These are phyloP conservation scores for Xenops minutus DNA, from an alignment of 2,797 vertebrate species.

Conservation along the genomic window DNA sequence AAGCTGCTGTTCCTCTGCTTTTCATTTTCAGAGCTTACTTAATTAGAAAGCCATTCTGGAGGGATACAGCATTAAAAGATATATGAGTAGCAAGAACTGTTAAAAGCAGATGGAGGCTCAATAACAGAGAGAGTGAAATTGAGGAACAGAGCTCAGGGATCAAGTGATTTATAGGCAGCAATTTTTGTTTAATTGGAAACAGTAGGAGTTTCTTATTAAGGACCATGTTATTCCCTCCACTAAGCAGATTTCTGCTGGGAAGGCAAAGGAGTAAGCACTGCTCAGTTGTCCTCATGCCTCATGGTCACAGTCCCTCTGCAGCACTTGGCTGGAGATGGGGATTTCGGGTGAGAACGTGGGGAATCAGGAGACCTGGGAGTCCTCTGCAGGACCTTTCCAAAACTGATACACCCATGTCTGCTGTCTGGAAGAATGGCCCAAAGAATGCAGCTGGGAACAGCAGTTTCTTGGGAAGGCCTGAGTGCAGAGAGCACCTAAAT, in stretches of 20 bases:
- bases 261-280: neutral
- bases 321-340: accelerated
- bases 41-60: conserved; percentile 60
- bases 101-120: conserved; percentile 52
- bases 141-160: conserved; percentile 50
- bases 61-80: conserved; percentile 32
- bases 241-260: conserved; percentile 21
- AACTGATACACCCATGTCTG: neutral
- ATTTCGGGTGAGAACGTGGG: neutral
- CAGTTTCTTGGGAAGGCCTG: neutral
- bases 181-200: conserved; percentile 59
- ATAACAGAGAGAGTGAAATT: conserved; percentile 36
- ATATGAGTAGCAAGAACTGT: conserved; percentile 8
- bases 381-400: neutral
- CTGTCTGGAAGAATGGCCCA: neutral
- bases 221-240: conserved; percentile 5
- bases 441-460: neutral
- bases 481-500: neutral
- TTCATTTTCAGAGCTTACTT: conserved; percentile 57
- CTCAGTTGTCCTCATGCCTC: neutral
- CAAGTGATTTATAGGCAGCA: conserved; percentile 58
- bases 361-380: neutral
- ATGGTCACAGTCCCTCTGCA: neutral
- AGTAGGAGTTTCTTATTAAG: conserved; percentile 44
- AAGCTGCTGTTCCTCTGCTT: conserved; percentile 51